Percentiles rank a stretch among this genome's conserved stretches.
Conservation (phyloP, 1,140 invertebrate species). For the Camponotus vicinus region DNA sequence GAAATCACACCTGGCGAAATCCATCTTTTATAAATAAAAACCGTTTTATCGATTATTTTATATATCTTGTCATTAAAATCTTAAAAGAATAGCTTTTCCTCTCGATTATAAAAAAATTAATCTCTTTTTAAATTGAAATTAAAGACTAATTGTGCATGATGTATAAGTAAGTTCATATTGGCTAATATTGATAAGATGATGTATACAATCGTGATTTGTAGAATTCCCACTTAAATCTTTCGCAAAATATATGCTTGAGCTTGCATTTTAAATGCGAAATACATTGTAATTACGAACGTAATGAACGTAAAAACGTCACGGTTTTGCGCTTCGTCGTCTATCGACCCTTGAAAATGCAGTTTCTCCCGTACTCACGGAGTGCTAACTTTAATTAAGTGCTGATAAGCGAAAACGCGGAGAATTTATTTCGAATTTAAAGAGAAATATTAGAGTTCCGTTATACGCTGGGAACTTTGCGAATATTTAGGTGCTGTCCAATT, state of each 20-base stretch:
- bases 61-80: no score
- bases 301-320: no score
- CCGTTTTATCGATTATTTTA: no score
- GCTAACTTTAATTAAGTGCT: slow-evolving; percentile 58
- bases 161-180: not conserved
- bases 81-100: no score
- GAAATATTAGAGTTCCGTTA: slow-evolving; percentile 38
- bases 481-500: not conserved
- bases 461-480: slow-evolving; percentile 1
- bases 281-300: slow-evolving; percentile 26
- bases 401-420: slow-evolving; percentile 34
- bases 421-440: slow-evolving; percentile 52
- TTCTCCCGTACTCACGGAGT: slow-evolving; percentile 26
- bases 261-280: slow-evolving; percentile 1
- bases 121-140: not conserved
- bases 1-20: no score
- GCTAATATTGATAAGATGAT: not conserved
- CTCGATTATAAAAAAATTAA: not conserved
- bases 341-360: slow-evolving; percentile 37
- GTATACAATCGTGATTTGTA: not conserved
- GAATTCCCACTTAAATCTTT: not conserved
- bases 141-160: not conserved
- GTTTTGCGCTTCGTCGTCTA: slow-evolving; percentile 42
- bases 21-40: no score
- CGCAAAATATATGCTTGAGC: not conserved